These are phyloP conservation scores for Anthoscopus minutus DNA, from an alignment of 2,113 vertebrate species.

Conservation along the genomic window DNA sequence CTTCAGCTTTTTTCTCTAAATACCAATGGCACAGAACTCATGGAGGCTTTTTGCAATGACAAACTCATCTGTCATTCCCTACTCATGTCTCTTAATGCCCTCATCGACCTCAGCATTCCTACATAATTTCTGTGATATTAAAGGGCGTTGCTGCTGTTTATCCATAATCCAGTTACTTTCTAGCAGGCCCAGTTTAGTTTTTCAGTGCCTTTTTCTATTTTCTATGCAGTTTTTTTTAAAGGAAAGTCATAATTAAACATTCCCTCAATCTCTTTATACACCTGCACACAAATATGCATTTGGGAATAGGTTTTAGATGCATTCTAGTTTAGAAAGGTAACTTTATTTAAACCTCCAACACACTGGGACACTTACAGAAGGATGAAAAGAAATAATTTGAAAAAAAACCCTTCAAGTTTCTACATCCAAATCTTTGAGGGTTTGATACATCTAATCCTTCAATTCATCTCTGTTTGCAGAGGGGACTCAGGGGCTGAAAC, in stretches of 20 bases:
- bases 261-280: not conserved
- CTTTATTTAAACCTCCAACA: not conserved
- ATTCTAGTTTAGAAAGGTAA: not conserved
- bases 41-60: not conserved
- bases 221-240: not conserved
- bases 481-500: not conserved
- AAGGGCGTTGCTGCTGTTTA: not conserved
- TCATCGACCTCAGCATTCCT: not conserved
- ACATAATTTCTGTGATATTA: not conserved
- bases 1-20: slow-evolving; percentile 22
- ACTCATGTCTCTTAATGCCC: not conserved
- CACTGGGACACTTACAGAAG: not conserved
- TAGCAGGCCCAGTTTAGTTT: not conserved
- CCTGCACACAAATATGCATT: not conserved
- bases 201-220: not conserved
- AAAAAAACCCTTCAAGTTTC: not conserved
- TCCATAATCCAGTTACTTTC: not conserved
- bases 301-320: not conserved
- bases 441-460: not conserved
- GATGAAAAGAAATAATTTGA: not conserved
- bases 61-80: not conserved
- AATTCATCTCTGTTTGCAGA: not conserved
- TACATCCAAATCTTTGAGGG: not conserved
- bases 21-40: not conserved
- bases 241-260: not conserved